phyloP scores from a whole-genome alignment of 2,888 invertebrate genomes.

The Cheiracanthium punctorium region DNA sequence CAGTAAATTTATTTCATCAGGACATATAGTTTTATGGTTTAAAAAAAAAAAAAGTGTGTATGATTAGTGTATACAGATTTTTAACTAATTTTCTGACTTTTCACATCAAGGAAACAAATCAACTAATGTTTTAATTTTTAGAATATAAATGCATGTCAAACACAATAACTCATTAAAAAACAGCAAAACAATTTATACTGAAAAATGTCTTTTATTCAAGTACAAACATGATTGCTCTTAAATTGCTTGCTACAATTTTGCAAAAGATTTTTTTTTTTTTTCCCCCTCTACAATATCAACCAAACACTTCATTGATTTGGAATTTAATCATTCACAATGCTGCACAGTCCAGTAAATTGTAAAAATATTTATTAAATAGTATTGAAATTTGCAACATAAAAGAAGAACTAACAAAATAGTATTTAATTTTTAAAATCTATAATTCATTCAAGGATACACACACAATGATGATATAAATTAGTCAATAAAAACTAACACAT shows the following conservation, averaged over 20 bases:
- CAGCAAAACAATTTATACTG: constrained; percentile 20
- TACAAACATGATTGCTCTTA: constrained; percentile 69
- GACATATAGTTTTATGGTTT: no score
- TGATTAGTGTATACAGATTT: no score
- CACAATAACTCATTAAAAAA: no score
- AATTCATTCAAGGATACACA: constrained; percentile 22
- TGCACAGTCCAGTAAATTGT: constrained; percentile 44
- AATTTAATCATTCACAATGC: constrained; percentile 29
- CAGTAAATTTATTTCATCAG: no score
- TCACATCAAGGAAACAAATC: no score
- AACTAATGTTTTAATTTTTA: no score
- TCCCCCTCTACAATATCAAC: constrained; percentile 26
- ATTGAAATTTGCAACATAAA: constrained; percentile 28
- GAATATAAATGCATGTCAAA: no score
- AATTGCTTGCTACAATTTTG: constrained; percentile 61
- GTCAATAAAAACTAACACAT: constrained; percentile 47
- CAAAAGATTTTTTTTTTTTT: constrained; percentile 43
- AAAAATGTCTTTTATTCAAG: constrained; percentile 67
- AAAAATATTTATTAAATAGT: constrained; percentile 50
- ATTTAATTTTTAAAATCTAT: constrained; percentile 42
- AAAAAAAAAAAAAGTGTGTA: no score
- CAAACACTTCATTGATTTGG: constrained; percentile 22
- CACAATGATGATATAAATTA: constrained; percentile 29
- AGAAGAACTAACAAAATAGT: constrained; percentile 7
- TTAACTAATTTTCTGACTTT: no score